These are phyloP conservation scores for Acrobasis repandana DNA, from an alignment of 2,888 invertebrate species.

Conservation along the genomic window DNA sequence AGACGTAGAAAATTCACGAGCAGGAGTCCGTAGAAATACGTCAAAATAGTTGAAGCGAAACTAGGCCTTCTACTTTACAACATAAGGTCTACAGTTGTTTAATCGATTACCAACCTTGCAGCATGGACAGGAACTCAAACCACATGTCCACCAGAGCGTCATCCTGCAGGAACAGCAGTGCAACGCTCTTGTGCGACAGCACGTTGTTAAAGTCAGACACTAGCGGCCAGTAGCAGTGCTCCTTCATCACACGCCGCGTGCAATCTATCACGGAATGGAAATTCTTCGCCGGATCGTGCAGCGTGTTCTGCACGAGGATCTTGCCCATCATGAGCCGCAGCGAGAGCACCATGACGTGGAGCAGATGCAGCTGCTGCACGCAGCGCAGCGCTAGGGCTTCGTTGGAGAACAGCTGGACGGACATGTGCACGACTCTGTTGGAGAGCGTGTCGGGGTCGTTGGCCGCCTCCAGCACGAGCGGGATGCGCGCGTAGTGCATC, in stretches of 20 bases:
- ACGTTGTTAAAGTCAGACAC: slow-evolving; percentile 98
- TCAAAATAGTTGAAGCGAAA: too few relatives aligned
- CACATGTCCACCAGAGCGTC: slow-evolving; percentile 96
- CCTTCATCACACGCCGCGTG: slow-evolving; percentile 95
- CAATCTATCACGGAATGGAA: slow-evolving; percentile 97
- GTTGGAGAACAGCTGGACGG: slow-evolving; percentile 97
- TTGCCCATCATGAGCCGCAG: slow-evolving; percentile 94
- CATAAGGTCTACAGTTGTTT: too few relatives aligned
- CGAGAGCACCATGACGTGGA: slow-evolving; percentile 97
- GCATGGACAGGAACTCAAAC: slow-evolving; percentile 96
- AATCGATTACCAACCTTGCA: slow-evolving; percentile 88
- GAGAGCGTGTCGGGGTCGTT: slow-evolving; percentile 95
- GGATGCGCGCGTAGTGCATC: slow-evolving; percentile 97
- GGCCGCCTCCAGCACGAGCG: slow-evolving; percentile 93
- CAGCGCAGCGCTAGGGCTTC: slow-evolving; percentile 94
- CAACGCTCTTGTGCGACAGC: slow-evolving; percentile 95
- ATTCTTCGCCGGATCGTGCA: slow-evolving; percentile 91
- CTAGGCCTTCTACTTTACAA: too few relatives aligned
- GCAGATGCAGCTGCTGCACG: slow-evolving; percentile 93
- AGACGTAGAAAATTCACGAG: too few relatives aligned
- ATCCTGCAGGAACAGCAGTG: slow-evolving; percentile 94
- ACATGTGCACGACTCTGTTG: slow-evolving; percentile 98
- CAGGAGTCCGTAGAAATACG: too few relatives aligned
- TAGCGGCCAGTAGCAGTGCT: slow-evolving; percentile 99
- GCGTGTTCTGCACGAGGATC: slow-evolving; percentile 92